phyloP scores from a whole-genome alignment of 64 coral and sea anemone genomes.

The Porites lutea region DNA sequence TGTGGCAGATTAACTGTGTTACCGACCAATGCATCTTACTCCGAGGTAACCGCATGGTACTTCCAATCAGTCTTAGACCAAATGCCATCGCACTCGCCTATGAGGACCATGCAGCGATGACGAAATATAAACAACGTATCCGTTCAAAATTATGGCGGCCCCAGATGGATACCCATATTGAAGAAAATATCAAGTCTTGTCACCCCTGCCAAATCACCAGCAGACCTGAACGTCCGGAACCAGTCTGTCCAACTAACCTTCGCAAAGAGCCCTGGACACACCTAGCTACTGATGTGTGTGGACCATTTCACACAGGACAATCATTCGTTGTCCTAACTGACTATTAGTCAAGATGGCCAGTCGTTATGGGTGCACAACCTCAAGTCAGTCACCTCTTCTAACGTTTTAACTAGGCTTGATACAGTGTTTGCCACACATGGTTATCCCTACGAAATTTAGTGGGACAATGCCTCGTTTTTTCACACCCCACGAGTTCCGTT shows the following conservation, averaged over 20 bases:
- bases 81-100: constrained; percentile 31
- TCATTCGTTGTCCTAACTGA: constrained; percentile 11
- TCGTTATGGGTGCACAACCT: constrained; percentile 17
- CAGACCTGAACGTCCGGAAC: constrained; percentile 15
- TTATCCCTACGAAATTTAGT: constrained; percentile 46
- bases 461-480: constrained; percentile 76
- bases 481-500: constrained; percentile 50
- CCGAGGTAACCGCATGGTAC: constrained; percentile 14
- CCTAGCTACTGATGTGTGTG: constrained; percentile 52
- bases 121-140: constrained; percentile 53
- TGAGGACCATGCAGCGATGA: constrained; percentile 53
- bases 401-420: constrained; percentile 39
- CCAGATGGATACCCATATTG: constrained; percentile 57
- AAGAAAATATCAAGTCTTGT: constrained; percentile 56
- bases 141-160: constrained; percentile 61
- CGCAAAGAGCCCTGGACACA: constrained; percentile 32
- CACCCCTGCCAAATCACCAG: constrained; percentile 48
- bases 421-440: constrained; percentile 67
- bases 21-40: constrained; percentile 49
- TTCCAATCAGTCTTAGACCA: constrained; percentile 14
- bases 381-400: constrained; percentile 35
- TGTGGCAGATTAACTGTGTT: constrained; percentile 40
- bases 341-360: constrained; percentile 58
- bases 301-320: constrained; percentile 71
- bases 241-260: constrained; percentile 61